These are phyloP conservation scores for Brachionus rubens DNA, from an alignment of 1,140 invertebrate genomes.

Conservation along the genomic window DNA sequence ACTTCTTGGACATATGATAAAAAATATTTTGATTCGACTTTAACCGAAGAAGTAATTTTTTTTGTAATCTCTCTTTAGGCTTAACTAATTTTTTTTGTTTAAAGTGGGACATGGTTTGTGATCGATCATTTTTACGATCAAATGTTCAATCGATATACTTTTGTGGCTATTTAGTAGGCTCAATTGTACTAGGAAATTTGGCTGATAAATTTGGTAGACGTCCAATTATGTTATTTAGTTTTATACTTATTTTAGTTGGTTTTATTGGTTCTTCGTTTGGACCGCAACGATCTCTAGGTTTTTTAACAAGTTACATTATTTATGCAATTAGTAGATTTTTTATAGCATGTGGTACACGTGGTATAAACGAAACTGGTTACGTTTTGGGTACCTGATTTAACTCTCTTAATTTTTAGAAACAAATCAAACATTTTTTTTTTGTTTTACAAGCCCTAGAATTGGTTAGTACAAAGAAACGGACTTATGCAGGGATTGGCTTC, in stretches of 20 bases:
- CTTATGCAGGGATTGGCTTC: conserved; percentile 7
- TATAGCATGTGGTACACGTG: conserved; percentile 10
- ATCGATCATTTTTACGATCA: conserved; percentile 4
- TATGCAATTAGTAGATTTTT: conserved; percentile 21
- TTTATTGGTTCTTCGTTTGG: not conserved
- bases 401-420: not conserved
- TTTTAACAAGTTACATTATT: not conserved
- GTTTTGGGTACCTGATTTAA: not conserved
- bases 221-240: conserved; percentile 31
- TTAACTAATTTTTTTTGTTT: not conserved
- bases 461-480: not conserved
- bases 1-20: not conserved
- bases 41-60: conserved; percentile 14
- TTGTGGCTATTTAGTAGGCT: conserved; percentile 31
- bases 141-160: conserved; percentile 23
- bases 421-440: not conserved
- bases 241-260: not conserved
- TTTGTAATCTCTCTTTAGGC: not conserved
- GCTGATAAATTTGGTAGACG: conserved; percentile 26
- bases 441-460: conserved; percentile 14
- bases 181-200: conserved; percentile 18
- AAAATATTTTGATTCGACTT: conserved; percentile 17
- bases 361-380: conserved; percentile 28
- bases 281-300: conserved; percentile 16
- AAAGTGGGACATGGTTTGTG: conserved; percentile 44